A percentile compares a stretch with the other conserved stretches of the same genome.
Evolutionary conservation across 1,140 invertebrate species (phyloP).

Genomic region (Sycophaga agraensis): DNA sequence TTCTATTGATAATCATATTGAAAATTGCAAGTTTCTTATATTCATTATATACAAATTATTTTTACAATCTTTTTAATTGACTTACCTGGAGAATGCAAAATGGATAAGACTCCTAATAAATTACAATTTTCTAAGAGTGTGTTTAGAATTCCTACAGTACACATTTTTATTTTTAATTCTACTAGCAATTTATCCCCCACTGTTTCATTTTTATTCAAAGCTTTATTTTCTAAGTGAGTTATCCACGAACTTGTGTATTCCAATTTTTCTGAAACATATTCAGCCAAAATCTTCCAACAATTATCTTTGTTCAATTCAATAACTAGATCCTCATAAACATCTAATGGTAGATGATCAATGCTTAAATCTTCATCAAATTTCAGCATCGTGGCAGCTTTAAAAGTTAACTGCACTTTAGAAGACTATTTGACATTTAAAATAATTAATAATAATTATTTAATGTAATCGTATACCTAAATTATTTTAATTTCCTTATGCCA

Average conservation of each 20-base stretch:
- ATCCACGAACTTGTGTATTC: conserved; percentile 34
- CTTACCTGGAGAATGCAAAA: conserved; percentile 40
- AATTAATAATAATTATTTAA: no score
- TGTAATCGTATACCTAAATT: no score
- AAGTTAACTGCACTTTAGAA: no score
- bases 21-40: no score
- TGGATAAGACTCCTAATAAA: conserved; percentile 36
- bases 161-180: conserved; percentile 42
- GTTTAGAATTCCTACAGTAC: conserved; percentile 38
- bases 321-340: conserved; percentile 36
- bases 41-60: no score
- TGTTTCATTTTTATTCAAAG: conserved; percentile 22
- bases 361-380: conserved; percentile 34
- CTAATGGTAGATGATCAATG: conserved; percentile 35
- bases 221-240: conserved; percentile 29
- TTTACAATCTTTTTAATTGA: background rate
- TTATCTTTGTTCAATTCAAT: conserved; percentile 38
- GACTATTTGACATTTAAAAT: no score
- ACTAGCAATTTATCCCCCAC: conserved; percentile 36
- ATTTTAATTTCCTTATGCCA: no score
- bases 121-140: conserved; percentile 38
- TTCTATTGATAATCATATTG: conserved; percentile 31
- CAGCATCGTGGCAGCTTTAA: conserved; percentile 32
- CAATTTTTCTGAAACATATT: conserved; percentile 35
- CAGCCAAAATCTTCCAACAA: conserved; percentile 38